Conservation (phyloP, 2,113 vertebrate species). For the Gyps fulvus region DNA sequence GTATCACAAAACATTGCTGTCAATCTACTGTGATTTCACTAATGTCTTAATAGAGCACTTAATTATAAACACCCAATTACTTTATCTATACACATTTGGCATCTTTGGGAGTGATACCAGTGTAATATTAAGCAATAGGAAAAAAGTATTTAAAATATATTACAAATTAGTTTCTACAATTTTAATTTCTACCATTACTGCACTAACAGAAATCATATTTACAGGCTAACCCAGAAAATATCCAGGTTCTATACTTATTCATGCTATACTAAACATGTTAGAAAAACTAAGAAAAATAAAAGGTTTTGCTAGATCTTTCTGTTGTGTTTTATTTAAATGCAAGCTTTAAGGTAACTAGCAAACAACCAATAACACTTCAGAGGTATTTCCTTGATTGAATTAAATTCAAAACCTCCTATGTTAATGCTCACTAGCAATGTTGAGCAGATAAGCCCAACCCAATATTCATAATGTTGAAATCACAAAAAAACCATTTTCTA, state of each 20-base stretch:
- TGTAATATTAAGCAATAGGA: not conserved
- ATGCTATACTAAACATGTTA: not conserved
- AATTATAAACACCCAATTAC: not conserved
- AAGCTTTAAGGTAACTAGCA: not conserved
- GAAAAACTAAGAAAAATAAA: not conserved
- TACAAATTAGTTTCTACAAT: not conserved
- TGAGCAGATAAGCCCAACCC: not conserved
- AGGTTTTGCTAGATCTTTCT: not conserved
- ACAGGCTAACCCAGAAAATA: not conserved
- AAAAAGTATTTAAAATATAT: not conserved
- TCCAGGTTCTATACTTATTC: not conserved
- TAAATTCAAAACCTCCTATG: not conserved
- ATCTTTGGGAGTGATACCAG: not conserved
- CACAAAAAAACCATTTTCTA: not conserved
- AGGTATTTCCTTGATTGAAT: not conserved
- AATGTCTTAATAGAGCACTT: not conserved
- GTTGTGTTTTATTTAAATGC: not conserved
- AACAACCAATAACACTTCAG: not conserved
- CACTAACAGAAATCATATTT: not conserved
- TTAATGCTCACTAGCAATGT: not conserved
- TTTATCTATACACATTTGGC: not conserved
- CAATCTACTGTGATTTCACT: not conserved
- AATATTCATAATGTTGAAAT: not conserved
- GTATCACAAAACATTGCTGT: not conserved
- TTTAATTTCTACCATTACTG: not conserved